These are phyloP conservation scores for Poecilia wingei DNA, from an alignment of 2,797 vertebrate genomes.

Conservation along the genomic window DNA sequence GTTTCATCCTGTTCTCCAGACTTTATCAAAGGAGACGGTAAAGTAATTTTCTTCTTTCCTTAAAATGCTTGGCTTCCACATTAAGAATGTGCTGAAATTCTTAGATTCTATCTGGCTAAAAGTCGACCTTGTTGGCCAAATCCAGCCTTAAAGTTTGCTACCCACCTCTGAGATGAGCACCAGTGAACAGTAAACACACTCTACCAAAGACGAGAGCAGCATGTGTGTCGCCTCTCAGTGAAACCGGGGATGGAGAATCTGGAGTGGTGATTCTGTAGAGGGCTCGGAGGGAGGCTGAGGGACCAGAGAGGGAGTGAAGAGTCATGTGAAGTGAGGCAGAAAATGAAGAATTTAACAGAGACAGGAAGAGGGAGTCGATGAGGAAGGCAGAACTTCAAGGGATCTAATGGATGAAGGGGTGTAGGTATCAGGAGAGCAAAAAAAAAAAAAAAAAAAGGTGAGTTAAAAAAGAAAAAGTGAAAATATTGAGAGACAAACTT, in stretches of 20 bases:
- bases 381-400: constrained; percentile 37
- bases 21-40: not conserved
- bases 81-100: not conserved
- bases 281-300: constrained; percentile 34
- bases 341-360: constrained; percentile 62
- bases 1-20: not conserved
- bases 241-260: constrained; percentile 41
- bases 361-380: constrained; percentile 21
- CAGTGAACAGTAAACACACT: constrained; percentile 51
- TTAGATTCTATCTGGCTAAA: not conserved
- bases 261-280: constrained; percentile 49
- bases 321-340: constrained; percentile 60
- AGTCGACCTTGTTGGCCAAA: constrained; percentile 7
- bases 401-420: constrained; percentile 31
- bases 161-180: constrained; percentile 33
- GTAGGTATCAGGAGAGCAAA: not conserved
- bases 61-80: too few species aligned
- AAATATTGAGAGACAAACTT: not conserved
- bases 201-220: constrained; percentile 30
- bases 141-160: constrained; percentile 23
- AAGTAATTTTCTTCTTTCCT: not conserved
- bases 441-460: constrained; percentile 7
- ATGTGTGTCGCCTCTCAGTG: constrained; percentile 18
- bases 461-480: constrained; percentile 2
- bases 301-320: constrained; percentile 48